Base-by-base conservation (phyloP, 1,140 invertebrate genomes). In the Forficula auricularia region DNA sequence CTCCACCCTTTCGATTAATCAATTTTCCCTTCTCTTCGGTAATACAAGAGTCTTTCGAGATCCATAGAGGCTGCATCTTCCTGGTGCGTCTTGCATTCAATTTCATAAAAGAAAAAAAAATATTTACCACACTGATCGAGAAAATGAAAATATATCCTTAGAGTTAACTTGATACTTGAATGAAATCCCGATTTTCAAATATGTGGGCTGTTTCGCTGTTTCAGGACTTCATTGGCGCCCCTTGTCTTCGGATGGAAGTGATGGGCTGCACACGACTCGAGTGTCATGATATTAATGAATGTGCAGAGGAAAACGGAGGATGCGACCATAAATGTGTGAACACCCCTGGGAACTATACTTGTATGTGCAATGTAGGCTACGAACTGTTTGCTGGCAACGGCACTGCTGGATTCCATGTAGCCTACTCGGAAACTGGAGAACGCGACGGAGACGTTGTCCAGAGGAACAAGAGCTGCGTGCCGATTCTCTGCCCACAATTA, bases 301-400 rank as follows among this genome's bases (percentile, higher is more conserved):
- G 91, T 60, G 68, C 70, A 38, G 68, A 67, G 14, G 78, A 82
- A 45, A 96, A 96, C 59, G 91, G 90, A 7, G 87, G 86, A 14
- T 96, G 91, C 61, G 82, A 94, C 54, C 88, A 92, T 54, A 87
- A 89, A 61, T 94, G 89, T 64, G 71, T 89, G 34, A 94, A 94
- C 55, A 76, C 69, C 47, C 77, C 83, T 36, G 92, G 91, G 38
- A 74, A 79, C 51, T 95, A 77, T 53, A 73, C 75, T 4, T 98
- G 94, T 56, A 71, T 73, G 37, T 97, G 92, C 55, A 88, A 91
- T 54, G 75, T 85, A 35, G 94, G 94, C 3, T 97, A 77, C 58
- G 86, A 95, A 52, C 63, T 98, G 8, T 98, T 87, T 59, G 74
- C 74, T 13, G 60, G 71, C 22, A 91, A 96, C 57, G 90, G 90